These are phyloP conservation scores for Cynopterus sphinx DNA, from an alignment of 2,797 vertebrate species.

Conservation along the genomic window DNA sequence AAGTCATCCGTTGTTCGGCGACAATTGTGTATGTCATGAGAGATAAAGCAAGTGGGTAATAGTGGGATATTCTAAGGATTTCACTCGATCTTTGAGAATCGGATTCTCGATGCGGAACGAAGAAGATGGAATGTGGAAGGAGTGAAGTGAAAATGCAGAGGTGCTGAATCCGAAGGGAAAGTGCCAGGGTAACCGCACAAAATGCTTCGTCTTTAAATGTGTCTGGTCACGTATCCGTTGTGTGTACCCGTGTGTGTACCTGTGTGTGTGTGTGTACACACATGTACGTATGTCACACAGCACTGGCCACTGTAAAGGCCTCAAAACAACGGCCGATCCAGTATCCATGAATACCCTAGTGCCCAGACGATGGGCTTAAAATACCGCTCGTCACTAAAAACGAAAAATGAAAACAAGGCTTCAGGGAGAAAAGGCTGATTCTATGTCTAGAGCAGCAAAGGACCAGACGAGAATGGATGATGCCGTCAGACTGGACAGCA, in stretches of 20 bases:
- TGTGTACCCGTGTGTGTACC: background rate
- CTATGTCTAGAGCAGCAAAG: background rate
- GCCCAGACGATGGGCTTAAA: background rate
- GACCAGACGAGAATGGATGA: background rate
- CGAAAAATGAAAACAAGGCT: background rate
- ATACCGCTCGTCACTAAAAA: background rate
- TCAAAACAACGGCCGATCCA: background rate
- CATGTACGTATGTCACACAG: no score
- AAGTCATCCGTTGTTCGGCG: background rate
- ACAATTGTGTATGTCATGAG: no score
- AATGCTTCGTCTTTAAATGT: background rate
- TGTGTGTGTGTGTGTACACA: background rate
- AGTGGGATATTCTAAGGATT: background rate
- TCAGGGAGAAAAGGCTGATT: background rate
- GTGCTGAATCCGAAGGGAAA: background rate
- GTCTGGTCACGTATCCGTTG: background rate
- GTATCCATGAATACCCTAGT: background rate
- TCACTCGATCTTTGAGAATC: background rate
- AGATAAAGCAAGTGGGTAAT: background rate
- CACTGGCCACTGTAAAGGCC: background rate
- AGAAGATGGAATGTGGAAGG: background rate
- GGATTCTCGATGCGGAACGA: background rate
- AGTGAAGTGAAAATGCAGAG: background rate
- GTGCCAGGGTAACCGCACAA: background rate
- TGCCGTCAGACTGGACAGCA: background rate